Evolutionary conservation across 2,113 vertebrate genomes (phyloP).

Genomic region (Antigone vipio): DNA sequence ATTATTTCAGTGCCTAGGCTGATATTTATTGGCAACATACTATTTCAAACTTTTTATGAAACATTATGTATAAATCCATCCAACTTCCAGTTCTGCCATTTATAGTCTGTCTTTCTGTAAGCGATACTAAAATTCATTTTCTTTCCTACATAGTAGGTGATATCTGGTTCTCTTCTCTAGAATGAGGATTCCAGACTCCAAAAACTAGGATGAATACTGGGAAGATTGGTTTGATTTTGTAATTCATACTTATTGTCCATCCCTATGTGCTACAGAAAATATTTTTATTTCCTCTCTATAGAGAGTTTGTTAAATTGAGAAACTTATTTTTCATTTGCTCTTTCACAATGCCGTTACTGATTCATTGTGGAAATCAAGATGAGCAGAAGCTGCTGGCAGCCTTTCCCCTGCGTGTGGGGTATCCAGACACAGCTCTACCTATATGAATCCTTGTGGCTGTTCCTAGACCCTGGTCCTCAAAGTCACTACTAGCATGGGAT

Average conservation of each 20-base stretch:
- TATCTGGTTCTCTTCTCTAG: background rate
- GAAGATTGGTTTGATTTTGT: background rate
- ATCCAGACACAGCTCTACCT: background rate
- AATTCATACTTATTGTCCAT: background rate
- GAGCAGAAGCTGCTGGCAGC: background rate
- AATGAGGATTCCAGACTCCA: background rate
- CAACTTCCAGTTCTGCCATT: background rate
- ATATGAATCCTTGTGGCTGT: background rate
- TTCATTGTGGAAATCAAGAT: background rate
- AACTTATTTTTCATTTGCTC: background rate
- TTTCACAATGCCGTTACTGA: background rate
- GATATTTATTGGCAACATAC: background rate
- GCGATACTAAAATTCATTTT: background rate
- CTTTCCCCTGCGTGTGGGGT: fast-evolving
- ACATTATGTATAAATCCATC: background rate
- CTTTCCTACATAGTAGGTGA: background rate
- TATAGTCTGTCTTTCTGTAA: background rate
- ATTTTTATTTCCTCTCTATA: background rate
- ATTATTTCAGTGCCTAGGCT: background rate
- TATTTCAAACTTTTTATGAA: background rate
- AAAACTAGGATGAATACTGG: background rate
- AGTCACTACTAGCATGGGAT: background rate
- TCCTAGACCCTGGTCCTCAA: background rate
- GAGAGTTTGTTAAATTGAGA: background rate
- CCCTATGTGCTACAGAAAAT: background rate